Percentiles rank a stretch among this genome's conserved stretches.
Evolutionary conservation across 2,797 vertebrate genomes (phyloP).

Genomic region (Sebastes reedi): DNA sequence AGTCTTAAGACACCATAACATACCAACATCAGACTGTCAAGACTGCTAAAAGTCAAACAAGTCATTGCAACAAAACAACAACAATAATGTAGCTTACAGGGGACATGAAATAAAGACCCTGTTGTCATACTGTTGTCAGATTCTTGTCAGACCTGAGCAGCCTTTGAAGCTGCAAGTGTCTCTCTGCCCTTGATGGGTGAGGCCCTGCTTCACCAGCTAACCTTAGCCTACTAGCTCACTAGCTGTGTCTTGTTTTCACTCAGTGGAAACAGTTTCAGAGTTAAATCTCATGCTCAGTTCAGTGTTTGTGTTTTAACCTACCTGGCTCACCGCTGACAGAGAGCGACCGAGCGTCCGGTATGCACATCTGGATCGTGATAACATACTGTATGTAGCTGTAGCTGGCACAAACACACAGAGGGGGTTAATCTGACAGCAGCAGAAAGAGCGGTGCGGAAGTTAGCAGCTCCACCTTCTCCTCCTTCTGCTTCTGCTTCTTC

Average conservation of each 20-base stretch:
- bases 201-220: conserved; percentile 51
- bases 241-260: background rate
- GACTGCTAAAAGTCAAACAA: background rate
- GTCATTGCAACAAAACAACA: background rate
- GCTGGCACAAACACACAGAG: background rate
- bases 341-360: conserved; percentile 82
- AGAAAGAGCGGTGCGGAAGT: conserved; percentile 6
- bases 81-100: background rate
- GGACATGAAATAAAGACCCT: background rate
- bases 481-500: too few relatives aligned
- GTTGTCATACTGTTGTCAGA: background rate
- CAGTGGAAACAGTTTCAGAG: too few relatives aligned
- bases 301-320: conserved; percentile 46
- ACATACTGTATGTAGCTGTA: conserved; percentile 57
- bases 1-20: background rate
- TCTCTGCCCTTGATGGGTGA: conserved; percentile 38
- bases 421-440: background rate
- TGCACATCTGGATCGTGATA: conserved; percentile 81
- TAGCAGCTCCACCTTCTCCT: background rate
- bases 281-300: background rate
- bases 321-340: conserved; percentile 84
- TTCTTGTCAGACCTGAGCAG: background rate
- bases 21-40: background rate
- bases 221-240: background rate
- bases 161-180: background rate